Conservation (phyloP, 2,797 vertebrate genomes). For the Lophius americanus region DNA sequence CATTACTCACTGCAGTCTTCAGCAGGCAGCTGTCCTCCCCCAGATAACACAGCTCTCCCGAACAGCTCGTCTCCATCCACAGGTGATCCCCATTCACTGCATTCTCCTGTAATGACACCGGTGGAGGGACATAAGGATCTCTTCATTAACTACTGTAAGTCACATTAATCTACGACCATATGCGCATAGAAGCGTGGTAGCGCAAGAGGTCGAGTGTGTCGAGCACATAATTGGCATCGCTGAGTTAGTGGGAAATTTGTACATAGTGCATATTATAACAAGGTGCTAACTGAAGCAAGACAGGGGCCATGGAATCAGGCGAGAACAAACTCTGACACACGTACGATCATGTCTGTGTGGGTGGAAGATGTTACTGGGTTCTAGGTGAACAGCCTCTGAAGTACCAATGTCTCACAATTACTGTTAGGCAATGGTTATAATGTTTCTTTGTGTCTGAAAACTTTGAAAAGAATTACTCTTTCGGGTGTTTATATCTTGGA, state of each 20-base stretch:
- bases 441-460: too few relatives aligned
- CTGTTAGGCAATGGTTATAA: too few relatives aligned
- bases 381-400: background rate
- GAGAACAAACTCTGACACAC: conserved; percentile 18
- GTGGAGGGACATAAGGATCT: background rate
- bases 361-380: background rate
- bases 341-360: background rate
- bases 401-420: background rate
- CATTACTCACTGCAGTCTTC: conserved; percentile 92
- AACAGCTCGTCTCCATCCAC: conserved; percentile 98
- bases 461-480: too few relatives aligned
- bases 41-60: conserved; percentile 96
- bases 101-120: conserved; percentile 85
- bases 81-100: conserved; percentile 95
- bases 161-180: conserved; percentile 33
- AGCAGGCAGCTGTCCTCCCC: conserved; percentile 95
- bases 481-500: too few relatives aligned
- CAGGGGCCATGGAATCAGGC: conserved; percentile 4
- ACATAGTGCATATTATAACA: conserved; percentile 39
- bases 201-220: conserved; percentile 44
- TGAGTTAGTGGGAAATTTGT: conserved; percentile 56
- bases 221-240: conserved; percentile 56
- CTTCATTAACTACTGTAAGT: conserved; percentile 17
- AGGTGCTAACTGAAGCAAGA: conserved; percentile 45
- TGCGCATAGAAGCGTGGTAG: conserved; percentile 8